Base-by-base conservation (phyloP, 2,888 invertebrate genomes). In the Anthophora plumipes region DNA sequence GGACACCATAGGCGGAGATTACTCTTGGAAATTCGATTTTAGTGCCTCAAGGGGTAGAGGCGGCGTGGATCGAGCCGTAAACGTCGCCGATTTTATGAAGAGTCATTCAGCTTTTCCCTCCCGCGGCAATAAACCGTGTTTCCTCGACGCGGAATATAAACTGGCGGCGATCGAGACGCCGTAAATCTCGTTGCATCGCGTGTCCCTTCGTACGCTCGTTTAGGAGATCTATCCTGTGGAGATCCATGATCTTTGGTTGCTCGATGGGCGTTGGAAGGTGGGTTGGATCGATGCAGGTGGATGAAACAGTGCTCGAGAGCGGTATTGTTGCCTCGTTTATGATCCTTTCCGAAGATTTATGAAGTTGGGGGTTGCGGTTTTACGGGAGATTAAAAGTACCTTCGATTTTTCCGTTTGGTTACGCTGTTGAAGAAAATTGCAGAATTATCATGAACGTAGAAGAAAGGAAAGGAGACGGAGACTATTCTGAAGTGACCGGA, bases 21-120 rank as follows among this genome's bases (percentile, higher is more conserved):
- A 73, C 76, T 79, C 50, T 82, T 43, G 70, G 76, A 83, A 82
- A 82, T 82, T 79, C 52, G 79, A 79, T 73, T 83, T 83, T 77
- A 79, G 67, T 70, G 17, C 54, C 72, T 3, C 14, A 12, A n/a
- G 41, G 46, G 41, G n/a, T 12, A 68, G 71, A 71, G 66, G 52
- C 60, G 31, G 31, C 54, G 48, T 66, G 67, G 64, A 80, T 81
- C 82, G 71, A 63, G 83, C 54, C 67, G 71, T 83, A 83, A 83
- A 83, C 68, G 78, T 83, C 48, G 61, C 50, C 59, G 61, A 70
- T 71, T 83, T 83, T 80, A 83, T 68, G 83, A 80, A 73, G 61
- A 76, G 68, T 77, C 77, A 84, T 77, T 80, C 76, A 59, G 61
- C 64, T 73, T 74, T 80, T 83, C 71, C 66, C 67, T 41, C 67